Evolutionary conservation across 2,113 vertebrate species (phyloP).

Genomic region (Noctilio leporinus): DNA sequence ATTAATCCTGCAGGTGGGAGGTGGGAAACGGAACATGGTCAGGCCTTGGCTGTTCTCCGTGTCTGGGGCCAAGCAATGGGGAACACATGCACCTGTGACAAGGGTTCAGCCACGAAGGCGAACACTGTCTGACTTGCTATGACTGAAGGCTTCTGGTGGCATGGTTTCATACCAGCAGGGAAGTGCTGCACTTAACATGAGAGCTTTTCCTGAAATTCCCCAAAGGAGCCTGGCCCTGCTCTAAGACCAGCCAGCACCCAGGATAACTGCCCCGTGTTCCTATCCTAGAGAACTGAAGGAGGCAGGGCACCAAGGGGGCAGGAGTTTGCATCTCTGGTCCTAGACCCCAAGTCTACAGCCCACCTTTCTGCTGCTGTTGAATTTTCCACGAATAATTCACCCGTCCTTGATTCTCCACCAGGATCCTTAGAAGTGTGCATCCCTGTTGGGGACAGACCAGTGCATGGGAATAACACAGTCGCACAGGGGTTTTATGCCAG

Average conservation of each 20-base stretch:
- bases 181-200: neutral
- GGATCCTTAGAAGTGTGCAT: constrained; percentile 83
- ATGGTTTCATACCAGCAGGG: neutral
- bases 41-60: no score
- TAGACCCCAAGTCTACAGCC: neutral
- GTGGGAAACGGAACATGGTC: neutral
- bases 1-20: constrained; percentile 73
- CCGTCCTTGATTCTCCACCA: constrained; percentile 93
- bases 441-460: neutral
- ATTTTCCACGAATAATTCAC: constrained; percentile 83
- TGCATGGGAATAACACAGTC: neutral
- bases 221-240: neutral
- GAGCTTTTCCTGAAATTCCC: neutral
- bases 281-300: neutral
- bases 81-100: fast-evolving
- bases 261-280: no score
- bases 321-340: neutral
- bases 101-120: neutral
- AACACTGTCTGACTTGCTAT: neutral
- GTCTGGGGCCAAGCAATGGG: neutral
- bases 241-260: neutral
- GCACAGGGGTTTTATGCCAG: fast-evolving
- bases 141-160: neutral
- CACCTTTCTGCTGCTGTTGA: constrained; percentile 91
- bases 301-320: neutral